Evolutionary conservation across 2,888 invertebrate species (phyloP).

Genomic region (Druceiella hillmani): DNA sequence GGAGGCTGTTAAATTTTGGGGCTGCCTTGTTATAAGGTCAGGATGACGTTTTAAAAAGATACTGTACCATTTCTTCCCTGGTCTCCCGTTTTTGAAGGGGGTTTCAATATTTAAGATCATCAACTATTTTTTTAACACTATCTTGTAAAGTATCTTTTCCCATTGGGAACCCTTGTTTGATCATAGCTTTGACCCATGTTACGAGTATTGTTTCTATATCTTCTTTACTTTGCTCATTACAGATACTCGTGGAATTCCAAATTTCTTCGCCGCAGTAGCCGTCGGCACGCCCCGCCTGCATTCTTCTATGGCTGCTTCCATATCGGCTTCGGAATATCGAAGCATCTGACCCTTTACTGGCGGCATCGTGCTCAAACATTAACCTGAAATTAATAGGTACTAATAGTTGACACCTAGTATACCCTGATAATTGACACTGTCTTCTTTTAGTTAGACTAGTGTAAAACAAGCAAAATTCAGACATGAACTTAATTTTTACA

Average conservation of each 20-base stretch:
- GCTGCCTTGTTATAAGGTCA: neutral
- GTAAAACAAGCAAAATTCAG: too few relatives aligned
- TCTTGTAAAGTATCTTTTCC: conserved; percentile 5
- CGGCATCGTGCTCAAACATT: conserved; percentile 6
- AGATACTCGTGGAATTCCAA: too few relatives aligned
- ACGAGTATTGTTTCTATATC: too few relatives aligned
- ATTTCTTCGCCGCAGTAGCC: conserved; percentile 8
- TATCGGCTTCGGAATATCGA: conserved; percentile 7
- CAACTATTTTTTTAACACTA: conserved; percentile 8
- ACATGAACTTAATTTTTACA: conserved; percentile 8
- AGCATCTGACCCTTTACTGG: conserved; percentile 9
- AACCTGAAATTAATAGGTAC: conserved; percentile 6
- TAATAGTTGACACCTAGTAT: conserved; percentile 11
- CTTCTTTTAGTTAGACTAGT: conserved; percentile 9
- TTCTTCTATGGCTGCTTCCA: conserved; percentile 6
- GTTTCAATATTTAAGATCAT: too few relatives aligned
- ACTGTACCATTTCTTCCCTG: too few relatives aligned
- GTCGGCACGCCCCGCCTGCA: conserved; percentile 7
- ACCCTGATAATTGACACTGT: conserved; percentile 11
- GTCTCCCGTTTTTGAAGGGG: too few relatives aligned
- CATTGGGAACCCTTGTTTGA: conserved; percentile 8
- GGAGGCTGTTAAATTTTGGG: too few relatives aligned
- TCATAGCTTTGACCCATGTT: conserved; percentile 6
- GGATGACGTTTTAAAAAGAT: conserved; percentile 1
- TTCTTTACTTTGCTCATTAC: too few relatives aligned